Evolutionary conservation across 2,888 invertebrate species (phyloP).

Genomic region (Argyra leucocephala): DNA sequence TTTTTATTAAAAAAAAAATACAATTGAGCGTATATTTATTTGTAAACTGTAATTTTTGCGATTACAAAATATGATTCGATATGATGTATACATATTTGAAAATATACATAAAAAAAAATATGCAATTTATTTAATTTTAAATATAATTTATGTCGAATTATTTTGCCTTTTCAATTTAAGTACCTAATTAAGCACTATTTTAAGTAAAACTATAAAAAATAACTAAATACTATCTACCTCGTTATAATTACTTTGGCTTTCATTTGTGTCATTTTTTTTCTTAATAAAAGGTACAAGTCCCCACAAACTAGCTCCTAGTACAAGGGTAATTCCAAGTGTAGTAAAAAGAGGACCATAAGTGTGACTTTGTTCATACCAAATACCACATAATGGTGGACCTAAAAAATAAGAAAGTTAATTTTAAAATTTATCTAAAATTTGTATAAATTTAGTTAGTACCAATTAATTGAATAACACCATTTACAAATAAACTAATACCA

Average conservation of each 20-base stretch:
- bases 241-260: background rate
- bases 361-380: slow-evolving; percentile 54
- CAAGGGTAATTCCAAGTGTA: slow-evolving; percentile 60
- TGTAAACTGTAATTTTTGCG: too few species aligned
- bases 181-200: too few species aligned
- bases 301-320: slow-evolving; percentile 67
- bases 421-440: background rate
- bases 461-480: slow-evolving; percentile 68
- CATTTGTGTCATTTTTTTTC: slow-evolving; percentile 29
- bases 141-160: background rate
- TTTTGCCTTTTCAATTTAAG: background rate
- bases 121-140: background rate
- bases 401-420: background rate
- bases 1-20: too few species aligned
- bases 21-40: too few species aligned
- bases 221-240: background rate
- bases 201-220: background rate
- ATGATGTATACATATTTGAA: background rate
- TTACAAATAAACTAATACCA: slow-evolving; percentile 75
- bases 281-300: slow-evolving; percentile 62
- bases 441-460: slow-evolving; percentile 40
- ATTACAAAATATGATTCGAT: background rate
- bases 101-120: too few species aligned
- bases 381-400: slow-evolving; percentile 67
- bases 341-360: slow-evolving; percentile 65